Conservation (phyloP, 1,140 invertebrate species). For the Meloidogyne exigua region DNA sequence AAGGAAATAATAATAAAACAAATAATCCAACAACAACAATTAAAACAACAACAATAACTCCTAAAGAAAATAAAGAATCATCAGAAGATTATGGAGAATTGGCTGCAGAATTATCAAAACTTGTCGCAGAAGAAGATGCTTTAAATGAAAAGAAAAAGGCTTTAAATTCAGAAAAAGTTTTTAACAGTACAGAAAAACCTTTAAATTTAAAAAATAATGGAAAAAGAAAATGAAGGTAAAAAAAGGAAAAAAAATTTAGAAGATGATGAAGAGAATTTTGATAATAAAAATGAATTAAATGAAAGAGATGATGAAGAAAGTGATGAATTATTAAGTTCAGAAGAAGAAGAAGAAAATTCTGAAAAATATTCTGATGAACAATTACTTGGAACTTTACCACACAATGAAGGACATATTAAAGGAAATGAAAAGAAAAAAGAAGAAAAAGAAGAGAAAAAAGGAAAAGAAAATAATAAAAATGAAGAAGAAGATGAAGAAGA, state of each 20-base stretch:
- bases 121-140: not conserved
- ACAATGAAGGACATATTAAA: not conserved
- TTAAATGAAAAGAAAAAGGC: constrained; percentile 10
- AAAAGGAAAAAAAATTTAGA: not conserved
- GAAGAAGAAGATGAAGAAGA: not conserved
- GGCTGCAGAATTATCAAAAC: constrained; percentile 8
- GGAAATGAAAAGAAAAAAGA: too few relatives aligned
- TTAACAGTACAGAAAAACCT: not conserved
- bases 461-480: not conserved
- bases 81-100: not conserved
- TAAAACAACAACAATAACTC: not conserved
- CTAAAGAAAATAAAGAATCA: not conserved
- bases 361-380: too few relatives aligned
- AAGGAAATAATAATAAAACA: too few relatives aligned
- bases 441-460: not conserved
- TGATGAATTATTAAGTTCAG: constrained; percentile 12
- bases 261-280: not conserved
- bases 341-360: not conserved
- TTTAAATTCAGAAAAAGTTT: not conserved
- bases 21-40: not conserved
- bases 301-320: not conserved
- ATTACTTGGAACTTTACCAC: too few relatives aligned
- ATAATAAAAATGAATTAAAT: not conserved
- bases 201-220: not conserved
- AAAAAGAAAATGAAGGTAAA: not conserved